Conservation (phyloP, 37 sponge, comb jelly and placozoan genomes). For the Cliona cf. orientalis region DNA sequence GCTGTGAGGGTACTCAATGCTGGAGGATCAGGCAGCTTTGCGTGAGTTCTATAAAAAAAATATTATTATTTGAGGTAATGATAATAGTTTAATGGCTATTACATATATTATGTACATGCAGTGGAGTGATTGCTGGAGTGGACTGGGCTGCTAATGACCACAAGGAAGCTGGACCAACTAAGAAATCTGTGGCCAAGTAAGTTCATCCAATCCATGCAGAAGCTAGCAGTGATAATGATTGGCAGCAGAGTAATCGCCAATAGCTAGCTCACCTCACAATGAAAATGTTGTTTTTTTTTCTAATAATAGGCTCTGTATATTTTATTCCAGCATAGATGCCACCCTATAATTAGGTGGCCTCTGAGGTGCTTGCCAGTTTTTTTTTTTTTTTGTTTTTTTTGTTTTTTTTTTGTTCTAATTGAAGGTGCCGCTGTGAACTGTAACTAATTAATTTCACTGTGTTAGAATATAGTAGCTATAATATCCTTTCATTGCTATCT, state of each 20-base stretch:
- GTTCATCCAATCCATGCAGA: background rate
- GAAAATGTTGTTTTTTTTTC: background rate
- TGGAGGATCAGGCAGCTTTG: slow-evolving; percentile 53
- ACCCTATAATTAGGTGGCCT: no score
- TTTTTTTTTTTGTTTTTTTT: no score
- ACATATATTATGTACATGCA: background rate
- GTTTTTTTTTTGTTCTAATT: no score
- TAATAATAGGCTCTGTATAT: background rate
- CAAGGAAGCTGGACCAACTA: slow-evolving; percentile 13
- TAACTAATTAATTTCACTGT: no score
- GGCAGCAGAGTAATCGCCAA: background rate
- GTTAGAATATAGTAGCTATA: no score
- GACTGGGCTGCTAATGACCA: slow-evolving; percentile 36
- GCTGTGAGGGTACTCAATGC: slow-evolving; percentile 70
- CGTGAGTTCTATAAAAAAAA: slow-evolving; percentile 13
- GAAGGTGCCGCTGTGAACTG: no score
- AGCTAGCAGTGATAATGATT: no score
- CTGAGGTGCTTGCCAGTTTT: no score
- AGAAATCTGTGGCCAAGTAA: slow-evolving; percentile 60
- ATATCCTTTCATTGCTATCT: background rate
- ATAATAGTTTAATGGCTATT: background rate
- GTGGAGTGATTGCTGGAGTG: slow-evolving; percentile 66
- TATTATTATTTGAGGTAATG: background rate
- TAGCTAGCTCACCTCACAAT: background rate
- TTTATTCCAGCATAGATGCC: no score